Percentiles rank a stretch among this genome's conserved stretches.
phyloP scores from a whole-genome alignment of 2,797 vertebrate genomes.

The Gorsachius magnificus region DNA sequence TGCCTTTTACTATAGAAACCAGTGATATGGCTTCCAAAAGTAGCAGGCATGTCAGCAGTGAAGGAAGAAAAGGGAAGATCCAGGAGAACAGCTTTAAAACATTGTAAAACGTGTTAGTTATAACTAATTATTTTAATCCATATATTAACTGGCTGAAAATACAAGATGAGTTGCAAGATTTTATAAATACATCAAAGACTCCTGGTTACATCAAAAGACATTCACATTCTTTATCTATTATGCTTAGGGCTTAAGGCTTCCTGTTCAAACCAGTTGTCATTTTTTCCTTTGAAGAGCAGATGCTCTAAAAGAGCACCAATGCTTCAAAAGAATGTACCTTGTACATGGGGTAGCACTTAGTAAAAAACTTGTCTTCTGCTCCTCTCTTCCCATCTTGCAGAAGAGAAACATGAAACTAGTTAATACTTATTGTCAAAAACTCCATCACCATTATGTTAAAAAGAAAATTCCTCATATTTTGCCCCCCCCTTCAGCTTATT shows the following conservation, averaged over 20 bases:
- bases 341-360: background rate
- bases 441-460: background rate
- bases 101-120: constrained; percentile 4
- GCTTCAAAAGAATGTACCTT: constrained; percentile 51
- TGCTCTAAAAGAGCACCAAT: background rate
- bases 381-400: background rate
- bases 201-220: constrained; percentile 53
- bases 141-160: constrained; percentile 34
- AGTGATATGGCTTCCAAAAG: background rate
- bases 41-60: background rate
- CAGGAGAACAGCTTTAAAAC: background rate
- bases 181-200: constrained; percentile 61
- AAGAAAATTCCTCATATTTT: background rate
- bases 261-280: constrained; percentile 44
- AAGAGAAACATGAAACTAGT: background rate
- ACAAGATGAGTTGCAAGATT: constrained; percentile 44
- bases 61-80: background rate
- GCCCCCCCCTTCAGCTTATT: background rate
- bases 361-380: background rate
- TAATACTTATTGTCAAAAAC: background rate
- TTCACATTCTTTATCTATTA: constrained; percentile 60
- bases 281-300: constrained; percentile 54
- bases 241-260: constrained; percentile 31
- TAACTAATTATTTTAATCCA: constrained; percentile 45
- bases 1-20: constrained; percentile 2